phyloP scores from a whole-genome alignment of 2,888 invertebrate species.

The Lepidocyrtoides sp. region DNA sequence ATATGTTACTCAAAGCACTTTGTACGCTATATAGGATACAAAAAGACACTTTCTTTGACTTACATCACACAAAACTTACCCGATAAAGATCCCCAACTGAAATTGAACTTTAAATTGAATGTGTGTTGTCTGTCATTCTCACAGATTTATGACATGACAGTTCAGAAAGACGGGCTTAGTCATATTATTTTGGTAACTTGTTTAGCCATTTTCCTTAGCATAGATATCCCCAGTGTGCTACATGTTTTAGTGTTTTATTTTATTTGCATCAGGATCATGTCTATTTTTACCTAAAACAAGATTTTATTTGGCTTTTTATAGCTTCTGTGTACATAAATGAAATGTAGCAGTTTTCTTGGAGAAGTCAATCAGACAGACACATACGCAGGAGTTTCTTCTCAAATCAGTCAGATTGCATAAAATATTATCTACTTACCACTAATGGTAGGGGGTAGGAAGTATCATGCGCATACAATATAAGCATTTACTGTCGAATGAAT shows the following conservation, averaged over 20 bases:
- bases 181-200: slow-evolving; percentile 10
- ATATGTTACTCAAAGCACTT: neutral
- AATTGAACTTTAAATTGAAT: slow-evolving; percentile 77
- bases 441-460: slow-evolving; percentile 5
- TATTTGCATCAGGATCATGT: neutral
- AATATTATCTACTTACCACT: slow-evolving; percentile 39
- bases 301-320: neutral
- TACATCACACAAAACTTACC: neutral
- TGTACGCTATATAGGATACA: neutral
- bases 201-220: neutral
- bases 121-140: slow-evolving; percentile 66
- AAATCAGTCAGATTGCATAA: slow-evolving; percentile 46
- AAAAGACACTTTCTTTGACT: neutral
- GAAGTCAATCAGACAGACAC: slow-evolving; percentile 28
- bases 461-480: too few relatives aligned
- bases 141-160: slow-evolving; percentile 73
- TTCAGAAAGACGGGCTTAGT: slow-evolving; percentile 31
- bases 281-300: slow-evolving; percentile 37
- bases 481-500: neutral
- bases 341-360: slow-evolving; percentile 12
- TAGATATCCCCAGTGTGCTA: too few relatives aligned
- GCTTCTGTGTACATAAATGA: neutral
- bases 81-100: slow-evolving; percentile 68
- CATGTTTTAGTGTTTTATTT: neutral
- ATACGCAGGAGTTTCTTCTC: neutral